phyloP scores from a whole-genome alignment of 2,888 invertebrate species.

The Cetonia aurata region DNA sequence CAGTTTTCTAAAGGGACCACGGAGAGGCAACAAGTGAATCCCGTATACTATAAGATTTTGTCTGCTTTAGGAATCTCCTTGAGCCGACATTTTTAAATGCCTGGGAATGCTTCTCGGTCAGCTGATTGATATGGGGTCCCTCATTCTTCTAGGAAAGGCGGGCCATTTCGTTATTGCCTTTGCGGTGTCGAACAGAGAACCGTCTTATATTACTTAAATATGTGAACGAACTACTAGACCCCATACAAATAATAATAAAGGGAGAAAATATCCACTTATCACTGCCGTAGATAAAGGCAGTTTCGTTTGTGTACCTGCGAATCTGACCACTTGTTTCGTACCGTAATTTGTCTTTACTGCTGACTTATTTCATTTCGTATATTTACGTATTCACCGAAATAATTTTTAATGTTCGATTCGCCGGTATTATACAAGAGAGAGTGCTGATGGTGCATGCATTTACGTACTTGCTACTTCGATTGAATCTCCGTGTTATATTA shows the following conservation, averaged over 20 bases:
- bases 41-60: constrained; percentile 1
- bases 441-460: too few relatives aligned
- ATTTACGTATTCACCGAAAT: too few relatives aligned
- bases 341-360: constrained; percentile 2
- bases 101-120: constrained; percentile 52
- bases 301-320: constrained; percentile 11
- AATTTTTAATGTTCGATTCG: too few relatives aligned
- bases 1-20: constrained; percentile 12
- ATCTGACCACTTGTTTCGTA: constrained; percentile 1
- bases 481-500: not conserved
- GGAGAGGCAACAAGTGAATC: constrained; percentile 20
- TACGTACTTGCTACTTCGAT: not conserved
- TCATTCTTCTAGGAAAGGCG: constrained; percentile 42
- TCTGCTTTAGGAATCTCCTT: constrained; percentile 3
- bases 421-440: too few relatives aligned
- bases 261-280: constrained; percentile 28
- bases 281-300: constrained; percentile 12
- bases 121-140: constrained; percentile 51
- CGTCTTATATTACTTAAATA: constrained; percentile 40
- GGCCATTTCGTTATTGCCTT: constrained; percentile 33
- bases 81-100: constrained; percentile 55
- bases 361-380: not conserved
- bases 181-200: constrained; percentile 3
- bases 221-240: not conserved
- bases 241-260: constrained; percentile 24